These are phyloP conservation scores for Dryas iulia DNA, from an alignment of 1,140 invertebrate species.

Conservation along the genomic window DNA sequence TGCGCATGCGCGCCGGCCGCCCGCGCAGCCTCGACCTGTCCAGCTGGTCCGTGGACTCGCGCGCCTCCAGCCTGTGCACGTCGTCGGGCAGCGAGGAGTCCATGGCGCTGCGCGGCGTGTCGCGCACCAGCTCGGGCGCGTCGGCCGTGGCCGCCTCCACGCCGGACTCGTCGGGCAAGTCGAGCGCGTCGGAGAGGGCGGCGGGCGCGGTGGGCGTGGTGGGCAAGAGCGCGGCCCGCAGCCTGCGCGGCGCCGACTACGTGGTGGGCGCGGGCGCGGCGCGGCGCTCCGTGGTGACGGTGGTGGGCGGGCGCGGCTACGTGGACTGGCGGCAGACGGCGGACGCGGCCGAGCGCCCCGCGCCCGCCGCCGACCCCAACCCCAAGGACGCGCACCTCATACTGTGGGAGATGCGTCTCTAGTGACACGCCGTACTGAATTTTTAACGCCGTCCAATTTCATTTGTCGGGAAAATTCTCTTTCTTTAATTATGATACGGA, in stretches of 20 bases:
- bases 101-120: constrained; percentile 85
- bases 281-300: constrained; percentile 89
- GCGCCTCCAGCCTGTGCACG: constrained; percentile 89
- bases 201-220: constrained; percentile 59
- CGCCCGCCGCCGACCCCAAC: constrained; percentile 70
- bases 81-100: constrained; percentile 91
- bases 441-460: constrained; percentile 5
- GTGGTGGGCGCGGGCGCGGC: constrained; percentile 77
- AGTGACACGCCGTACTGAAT: constrained; percentile 44
- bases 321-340: constrained; percentile 89
- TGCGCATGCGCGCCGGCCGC: constrained; percentile 89
- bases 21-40: constrained; percentile 91
- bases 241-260: constrained; percentile 66
- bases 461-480: neutral
- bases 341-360: constrained; percentile 77
- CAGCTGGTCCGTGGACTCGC: constrained; percentile 93
- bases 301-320: constrained; percentile 94
- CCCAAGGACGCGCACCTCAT: constrained; percentile 90
- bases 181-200: constrained; percentile 68
- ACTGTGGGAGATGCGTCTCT: constrained; percentile 95
- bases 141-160: constrained; percentile 80
- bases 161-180: constrained; percentile 60
- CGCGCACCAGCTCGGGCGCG: constrained; percentile 86
- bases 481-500: neutral
- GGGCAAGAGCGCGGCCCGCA: constrained; percentile 51